Conservation (phyloP, 1,140 invertebrate species). For the Scaptomyza montana region DNA sequence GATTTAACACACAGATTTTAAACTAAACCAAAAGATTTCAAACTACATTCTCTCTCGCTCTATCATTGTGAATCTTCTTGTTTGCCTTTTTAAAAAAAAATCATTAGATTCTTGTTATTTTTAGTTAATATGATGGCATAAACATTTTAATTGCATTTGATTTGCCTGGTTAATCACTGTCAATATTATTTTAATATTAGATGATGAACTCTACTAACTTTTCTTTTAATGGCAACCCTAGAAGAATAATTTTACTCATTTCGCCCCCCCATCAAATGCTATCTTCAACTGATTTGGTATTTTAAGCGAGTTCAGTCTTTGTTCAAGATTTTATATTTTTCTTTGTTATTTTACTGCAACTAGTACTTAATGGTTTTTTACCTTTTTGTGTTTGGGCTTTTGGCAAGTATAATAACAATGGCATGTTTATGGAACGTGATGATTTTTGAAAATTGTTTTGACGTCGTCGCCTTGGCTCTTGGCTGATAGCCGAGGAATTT, state of each 20-base stretch:
- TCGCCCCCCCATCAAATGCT: no score
- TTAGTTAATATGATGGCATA: not conserved
- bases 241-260: no score
- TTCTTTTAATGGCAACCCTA: no score
- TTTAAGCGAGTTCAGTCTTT: slow-evolving; percentile 2
- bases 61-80: no score
- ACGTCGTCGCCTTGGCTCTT: slow-evolving; percentile 43
- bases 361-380: slow-evolving; percentile 1
- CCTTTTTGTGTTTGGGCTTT: not conserved
- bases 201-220: no score
- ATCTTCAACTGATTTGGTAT: not conserved
- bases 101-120: not conserved
- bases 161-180: not conserved
- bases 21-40: no score
- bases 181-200: not conserved
- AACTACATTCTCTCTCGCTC: no score
- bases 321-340: not conserved
- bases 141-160: no score
- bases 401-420: slow-evolving; percentile 28
- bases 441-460: slow-evolving; percentile 56
- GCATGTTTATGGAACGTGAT: slow-evolving; percentile 76
- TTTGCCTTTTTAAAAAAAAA: no score
- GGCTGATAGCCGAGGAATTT: slow-evolving; percentile 71
- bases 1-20: no score
- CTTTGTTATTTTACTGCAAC: not conserved